Conservation (phyloP, 2,888 invertebrate species). For the Euplagia quadripunctaria region DNA sequence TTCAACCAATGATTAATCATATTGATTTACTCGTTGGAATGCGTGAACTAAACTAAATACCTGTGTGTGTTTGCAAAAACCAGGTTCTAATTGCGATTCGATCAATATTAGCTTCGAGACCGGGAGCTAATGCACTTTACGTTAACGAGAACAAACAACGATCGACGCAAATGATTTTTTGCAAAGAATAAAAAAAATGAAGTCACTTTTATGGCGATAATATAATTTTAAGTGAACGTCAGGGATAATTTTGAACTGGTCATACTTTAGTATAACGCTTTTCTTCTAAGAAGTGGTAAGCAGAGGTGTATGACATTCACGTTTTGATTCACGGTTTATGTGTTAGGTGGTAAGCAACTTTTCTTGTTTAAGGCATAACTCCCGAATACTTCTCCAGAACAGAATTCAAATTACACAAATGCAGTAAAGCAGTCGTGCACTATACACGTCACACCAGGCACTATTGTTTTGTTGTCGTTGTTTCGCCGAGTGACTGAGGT, state of each 20-base stretch:
- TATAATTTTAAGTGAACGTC: background rate
- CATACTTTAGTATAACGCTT: background rate
- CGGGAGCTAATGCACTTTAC: constrained; percentile 51
- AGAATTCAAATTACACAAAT: too few species aligned
- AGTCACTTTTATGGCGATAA: background rate
- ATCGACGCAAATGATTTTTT: constrained; percentile 27
- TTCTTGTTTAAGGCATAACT: too few species aligned
- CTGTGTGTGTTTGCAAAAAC: constrained; percentile 11
- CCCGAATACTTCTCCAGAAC: too few species aligned
- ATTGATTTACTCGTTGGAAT: constrained; percentile 22
- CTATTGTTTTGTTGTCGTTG: too few species aligned
- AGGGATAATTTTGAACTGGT: background rate
- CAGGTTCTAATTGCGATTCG: constrained; percentile 39
- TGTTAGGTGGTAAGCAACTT: too few species aligned
- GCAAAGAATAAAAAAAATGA: constrained; percentile 34
- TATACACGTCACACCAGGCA: too few species aligned
- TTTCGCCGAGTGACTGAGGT: too few species aligned
- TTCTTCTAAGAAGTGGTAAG: too few species aligned
- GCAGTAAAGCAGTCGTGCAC: too few species aligned
- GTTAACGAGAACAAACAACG: constrained; percentile 39
- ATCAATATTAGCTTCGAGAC: constrained; percentile 41
- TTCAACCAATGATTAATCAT: constrained; percentile 10
- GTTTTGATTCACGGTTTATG: too few species aligned
- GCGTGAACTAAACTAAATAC: constrained; percentile 20
- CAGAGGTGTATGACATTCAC: too few species aligned